phyloP scores from a whole-genome alignment of 2,113 vertebrate species.

The Pelusios castaneus region DNA sequence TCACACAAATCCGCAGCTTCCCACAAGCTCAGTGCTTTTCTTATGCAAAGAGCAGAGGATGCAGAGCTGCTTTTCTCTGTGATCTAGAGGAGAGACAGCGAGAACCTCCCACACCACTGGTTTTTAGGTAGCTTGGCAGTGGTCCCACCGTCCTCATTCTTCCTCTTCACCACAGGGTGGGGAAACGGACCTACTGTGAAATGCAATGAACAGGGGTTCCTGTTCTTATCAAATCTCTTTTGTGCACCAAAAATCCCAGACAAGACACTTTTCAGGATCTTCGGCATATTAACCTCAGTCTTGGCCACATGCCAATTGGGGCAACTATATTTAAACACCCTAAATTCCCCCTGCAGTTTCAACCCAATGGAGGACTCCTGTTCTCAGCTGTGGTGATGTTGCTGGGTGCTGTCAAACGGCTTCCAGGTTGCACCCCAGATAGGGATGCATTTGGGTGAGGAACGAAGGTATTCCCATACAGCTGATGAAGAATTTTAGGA shows the following conservation, averaged over 20 bases:
- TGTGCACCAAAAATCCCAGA: background rate
- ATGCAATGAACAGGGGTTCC: rapidly evolving
- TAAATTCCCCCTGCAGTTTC: rapidly evolving
- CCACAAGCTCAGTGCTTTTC: background rate
- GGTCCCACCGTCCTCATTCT: conserved; percentile 12
- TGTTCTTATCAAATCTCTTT: background rate
- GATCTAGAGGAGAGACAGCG: background rate
- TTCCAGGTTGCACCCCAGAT: rapidly evolving
- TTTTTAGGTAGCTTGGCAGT: background rate
- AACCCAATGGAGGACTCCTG: background rate
- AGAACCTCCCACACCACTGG: background rate
- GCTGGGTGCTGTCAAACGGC: background rate
- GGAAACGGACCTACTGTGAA: background rate
- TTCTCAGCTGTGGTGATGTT: background rate
- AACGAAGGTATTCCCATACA: background rate
- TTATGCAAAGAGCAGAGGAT: background rate
- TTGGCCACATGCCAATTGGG: background rate
- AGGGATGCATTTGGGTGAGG: background rate
- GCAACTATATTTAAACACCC: background rate
- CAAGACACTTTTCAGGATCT: background rate
- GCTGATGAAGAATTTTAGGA: background rate
- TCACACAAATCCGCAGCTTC: background rate
- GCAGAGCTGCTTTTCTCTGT: conserved; percentile 1
- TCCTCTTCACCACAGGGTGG: background rate
- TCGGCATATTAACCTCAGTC: background rate